Percentiles rank a stretch among this genome's conserved stretches.
Conservation (phyloP, 2,797 vertebrate genomes). For the Odontamblyopus lacepedii region DNA sequence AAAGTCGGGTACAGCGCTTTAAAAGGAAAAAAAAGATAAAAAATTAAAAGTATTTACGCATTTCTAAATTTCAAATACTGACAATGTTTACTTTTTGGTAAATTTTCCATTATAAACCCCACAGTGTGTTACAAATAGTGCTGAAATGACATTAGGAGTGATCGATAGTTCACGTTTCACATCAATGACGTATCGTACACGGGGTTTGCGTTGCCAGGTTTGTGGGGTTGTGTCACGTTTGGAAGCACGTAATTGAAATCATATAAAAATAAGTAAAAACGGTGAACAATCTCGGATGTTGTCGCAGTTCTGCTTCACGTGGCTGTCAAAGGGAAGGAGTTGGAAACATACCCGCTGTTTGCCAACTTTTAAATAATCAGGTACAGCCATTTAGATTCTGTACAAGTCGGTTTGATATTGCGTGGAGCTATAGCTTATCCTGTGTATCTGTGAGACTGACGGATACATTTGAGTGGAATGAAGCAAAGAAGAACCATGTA, state of each 20-base stretch:
- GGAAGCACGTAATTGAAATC: background rate
- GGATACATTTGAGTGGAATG: background rate
- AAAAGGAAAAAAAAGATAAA: background rate
- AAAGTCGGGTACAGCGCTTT: too few species aligned
- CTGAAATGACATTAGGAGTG: background rate
- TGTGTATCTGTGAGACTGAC: background rate
- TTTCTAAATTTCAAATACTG: background rate
- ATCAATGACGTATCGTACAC: background rate
- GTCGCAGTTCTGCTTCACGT: background rate
- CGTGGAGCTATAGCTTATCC: background rate
- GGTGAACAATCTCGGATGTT: background rate
- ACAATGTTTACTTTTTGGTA: background rate
- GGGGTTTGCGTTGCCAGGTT: background rate
- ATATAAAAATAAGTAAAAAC: background rate
- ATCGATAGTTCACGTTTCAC: background rate
- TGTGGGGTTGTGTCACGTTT: background rate
- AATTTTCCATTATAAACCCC: background rate
- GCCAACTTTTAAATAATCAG: slow-evolving; percentile 6
- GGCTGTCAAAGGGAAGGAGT: background rate
- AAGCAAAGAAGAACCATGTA: background rate
- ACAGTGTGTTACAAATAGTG: background rate
- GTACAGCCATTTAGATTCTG: background rate
- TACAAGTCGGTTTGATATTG: background rate
- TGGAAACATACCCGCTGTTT: slow-evolving; percentile 13
- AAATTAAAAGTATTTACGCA: background rate